A percentile compares a stretch with the other conserved stretches of the same genome.
Conservation (phyloP, 1,140 invertebrate species). For the Phortica variegata region DNA sequence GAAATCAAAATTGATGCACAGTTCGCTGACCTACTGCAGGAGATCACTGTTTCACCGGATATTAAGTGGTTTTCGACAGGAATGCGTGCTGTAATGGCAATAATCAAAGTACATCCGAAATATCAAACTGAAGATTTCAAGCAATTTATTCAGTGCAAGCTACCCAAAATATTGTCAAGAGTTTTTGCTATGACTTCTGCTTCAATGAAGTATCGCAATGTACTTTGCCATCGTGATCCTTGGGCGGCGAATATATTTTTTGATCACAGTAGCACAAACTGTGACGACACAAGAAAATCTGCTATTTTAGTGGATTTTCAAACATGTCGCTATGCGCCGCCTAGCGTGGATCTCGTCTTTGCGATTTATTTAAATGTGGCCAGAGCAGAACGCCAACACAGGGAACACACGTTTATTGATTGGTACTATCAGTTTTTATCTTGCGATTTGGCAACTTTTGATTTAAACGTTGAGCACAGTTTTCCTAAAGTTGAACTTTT, state of each 20-base stretch:
- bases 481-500: constrained; percentile 28
- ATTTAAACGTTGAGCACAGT: not conserved
- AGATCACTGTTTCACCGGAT: constrained; percentile 34
- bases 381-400: constrained; percentile 6
- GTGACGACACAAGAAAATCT: too few relatives aligned
- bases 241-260: constrained; percentile 67
- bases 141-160: constrained; percentile 17
- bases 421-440: constrained; percentile 29
- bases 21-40: constrained; percentile 31
- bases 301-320: constrained; percentile 66
- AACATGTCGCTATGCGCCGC: constrained; percentile 60
- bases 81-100: constrained; percentile 24
- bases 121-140: constrained; percentile 9
- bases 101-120: constrained; percentile 21
- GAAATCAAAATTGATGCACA: constrained; percentile 21
- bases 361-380: constrained; percentile 38
- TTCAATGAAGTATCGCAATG: constrained; percentile 56
- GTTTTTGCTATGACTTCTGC: constrained; percentile 39
- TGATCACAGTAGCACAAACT: constrained; percentile 31
- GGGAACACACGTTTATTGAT: constrained; percentile 23
- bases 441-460: constrained; percentile 13
- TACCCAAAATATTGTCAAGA: constrained; percentile 13
- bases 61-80: constrained; percentile 45
- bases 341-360: constrained; percentile 61
- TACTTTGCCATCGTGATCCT: constrained; percentile 64